phyloP scores from a whole-genome alignment of 2,888 invertebrate genomes.

The Ophion ellenae region DNA sequence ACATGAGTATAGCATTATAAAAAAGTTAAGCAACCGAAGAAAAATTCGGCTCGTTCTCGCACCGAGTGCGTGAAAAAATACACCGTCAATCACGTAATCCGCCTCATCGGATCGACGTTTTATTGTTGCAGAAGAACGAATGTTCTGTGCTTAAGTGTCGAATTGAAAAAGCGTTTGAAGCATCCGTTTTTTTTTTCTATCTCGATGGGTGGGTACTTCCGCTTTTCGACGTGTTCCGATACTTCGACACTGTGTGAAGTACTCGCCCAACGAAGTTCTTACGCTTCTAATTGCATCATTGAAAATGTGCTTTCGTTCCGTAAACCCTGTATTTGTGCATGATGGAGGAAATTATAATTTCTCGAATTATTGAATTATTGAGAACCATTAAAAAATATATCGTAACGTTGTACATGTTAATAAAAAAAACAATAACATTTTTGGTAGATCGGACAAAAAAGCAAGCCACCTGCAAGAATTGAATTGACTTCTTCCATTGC shows the following conservation, averaged over 20 bases:
- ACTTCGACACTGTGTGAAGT: background rate
- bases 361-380: background rate
- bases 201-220: conserved; percentile 47
- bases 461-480: background rate
- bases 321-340: background rate
- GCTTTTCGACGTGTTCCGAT: conserved; percentile 42
- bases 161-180: conserved; percentile 33
- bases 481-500: background rate
- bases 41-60: conserved; percentile 2
- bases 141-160: conserved; percentile 34
- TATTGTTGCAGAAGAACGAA: conserved; percentile 47
- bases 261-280: background rate
- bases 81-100: conserved; percentile 54
- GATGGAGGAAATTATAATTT: background rate
- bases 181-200: conserved; percentile 50
- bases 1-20: background rate
- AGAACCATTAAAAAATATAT: background rate
- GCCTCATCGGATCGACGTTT: conserved; percentile 43
- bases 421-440: no score
- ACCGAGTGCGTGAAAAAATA: conserved; percentile 17
- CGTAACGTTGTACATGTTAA: background rate
- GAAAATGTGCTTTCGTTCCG: background rate
- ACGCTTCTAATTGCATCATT: no score
- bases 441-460: background rate
- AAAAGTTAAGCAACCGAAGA: background rate